A percentile compares a stretch with the other conserved stretches of the same genome.
Conservation (phyloP, 2,888 invertebrate species). For the Lasioglossum morio region DNA sequence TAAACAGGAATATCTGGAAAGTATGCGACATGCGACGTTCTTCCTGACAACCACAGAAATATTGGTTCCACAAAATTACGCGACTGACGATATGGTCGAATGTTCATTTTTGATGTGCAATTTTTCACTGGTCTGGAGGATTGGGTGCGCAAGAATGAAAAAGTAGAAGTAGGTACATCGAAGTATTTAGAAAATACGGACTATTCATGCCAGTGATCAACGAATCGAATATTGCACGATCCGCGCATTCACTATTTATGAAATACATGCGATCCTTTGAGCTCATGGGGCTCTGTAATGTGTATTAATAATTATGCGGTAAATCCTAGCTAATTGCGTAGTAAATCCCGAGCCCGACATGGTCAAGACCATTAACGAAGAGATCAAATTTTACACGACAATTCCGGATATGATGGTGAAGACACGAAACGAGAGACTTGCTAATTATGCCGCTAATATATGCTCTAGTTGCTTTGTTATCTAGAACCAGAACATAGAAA, state of each 20-base stretch:
- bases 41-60: too few species aligned
- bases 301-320: slow-evolving; percentile 51
- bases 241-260: not conserved
- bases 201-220: too few species aligned
- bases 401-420: not conserved
- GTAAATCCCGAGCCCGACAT: slow-evolving; percentile 42
- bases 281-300: slow-evolving; percentile 1
- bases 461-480: not conserved
- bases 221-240: too few species aligned
- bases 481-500: not conserved
- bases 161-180: too few species aligned
- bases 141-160: too few species aligned
- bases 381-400: slow-evolving; percentile 54
- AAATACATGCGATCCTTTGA: slow-evolving; percentile 22
- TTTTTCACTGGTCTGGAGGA: too few species aligned
- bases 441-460: slow-evolving; percentile 21
- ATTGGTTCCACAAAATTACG: too few species aligned
- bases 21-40: too few species aligned
- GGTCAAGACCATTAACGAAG: slow-evolving; percentile 42
- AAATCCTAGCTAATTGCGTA: slow-evolving; percentile 44
- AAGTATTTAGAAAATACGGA: too few species aligned
- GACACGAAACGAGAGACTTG: slow-evolving; percentile 34
- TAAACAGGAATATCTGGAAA: too few species aligned
- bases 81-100: too few species aligned
- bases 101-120: too few species aligned